These are phyloP conservation scores for Notamacropus eugenii DNA, from an alignment of 2,797 vertebrate genomes.

Conservation along the genomic window DNA sequence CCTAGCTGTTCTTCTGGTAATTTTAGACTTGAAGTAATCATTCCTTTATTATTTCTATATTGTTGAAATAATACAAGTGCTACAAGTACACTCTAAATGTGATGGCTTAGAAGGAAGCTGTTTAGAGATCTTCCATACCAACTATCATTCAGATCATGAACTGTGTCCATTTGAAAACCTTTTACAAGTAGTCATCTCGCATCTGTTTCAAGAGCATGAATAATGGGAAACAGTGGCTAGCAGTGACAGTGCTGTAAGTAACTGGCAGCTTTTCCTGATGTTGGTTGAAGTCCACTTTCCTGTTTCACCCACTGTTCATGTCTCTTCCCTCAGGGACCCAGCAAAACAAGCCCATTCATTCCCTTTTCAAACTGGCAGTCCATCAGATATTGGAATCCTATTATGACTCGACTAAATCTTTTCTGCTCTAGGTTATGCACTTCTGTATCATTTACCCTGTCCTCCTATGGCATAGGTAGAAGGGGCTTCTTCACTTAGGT, in stretches of 20 bases:
- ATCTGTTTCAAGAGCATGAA: neutral
- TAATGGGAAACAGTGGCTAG: neutral
- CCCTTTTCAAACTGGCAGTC: neutral
- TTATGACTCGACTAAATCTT: neutral
- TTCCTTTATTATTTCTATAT: neutral
- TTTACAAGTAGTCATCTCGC: neutral
- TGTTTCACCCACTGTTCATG: neutral
- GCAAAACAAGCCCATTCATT: neutral
- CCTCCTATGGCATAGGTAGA: neutral
- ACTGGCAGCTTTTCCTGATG: neutral
- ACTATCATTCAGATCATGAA: neutral
- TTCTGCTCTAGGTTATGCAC: neutral
- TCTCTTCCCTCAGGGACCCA: neutral
- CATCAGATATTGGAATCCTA: neutral
- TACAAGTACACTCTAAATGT: neutral
- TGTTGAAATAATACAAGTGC: neutral
- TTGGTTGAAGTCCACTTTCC: neutral
- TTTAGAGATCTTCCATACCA: neutral
- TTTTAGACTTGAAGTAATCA: neutral
- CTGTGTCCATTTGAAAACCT: neutral
- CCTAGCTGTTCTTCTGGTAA: neutral
- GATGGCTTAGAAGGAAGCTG: neutral
- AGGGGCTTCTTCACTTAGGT: neutral
- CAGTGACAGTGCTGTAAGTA: neutral
- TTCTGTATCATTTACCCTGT: neutral